Conservation (phyloP, 2,888 invertebrate species). For the Erynnis tages region DNA sequence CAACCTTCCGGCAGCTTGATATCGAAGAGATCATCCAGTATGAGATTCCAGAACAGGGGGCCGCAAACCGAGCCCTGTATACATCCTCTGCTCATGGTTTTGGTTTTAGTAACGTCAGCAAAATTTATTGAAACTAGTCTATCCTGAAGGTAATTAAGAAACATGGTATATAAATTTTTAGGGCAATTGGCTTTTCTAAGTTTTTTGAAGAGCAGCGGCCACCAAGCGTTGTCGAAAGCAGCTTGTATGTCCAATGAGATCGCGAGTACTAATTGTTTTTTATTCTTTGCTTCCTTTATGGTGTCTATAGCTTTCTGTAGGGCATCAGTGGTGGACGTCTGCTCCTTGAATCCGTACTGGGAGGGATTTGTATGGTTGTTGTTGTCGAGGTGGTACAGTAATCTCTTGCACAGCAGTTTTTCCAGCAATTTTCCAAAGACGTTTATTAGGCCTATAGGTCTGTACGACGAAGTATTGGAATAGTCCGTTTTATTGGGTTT, state of each 20-base stretch:
- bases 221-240: not conserved
- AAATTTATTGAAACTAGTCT: not conserved
- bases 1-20: not conserved
- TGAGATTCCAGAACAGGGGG: not conserved
- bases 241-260: not conserved
- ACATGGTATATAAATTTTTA: not conserved
- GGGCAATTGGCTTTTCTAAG: not conserved
- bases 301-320: not conserved
- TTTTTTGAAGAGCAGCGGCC: not conserved
- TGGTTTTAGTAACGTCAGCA: not conserved
- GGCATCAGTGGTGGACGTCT: not conserved
- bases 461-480: too few relatives aligned
- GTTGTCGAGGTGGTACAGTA: too few relatives aligned
- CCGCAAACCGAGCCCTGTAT: constrained; percentile 1
- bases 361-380: too few relatives aligned
- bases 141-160: not conserved
- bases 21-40: not conserved
- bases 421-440: too few relatives aligned
- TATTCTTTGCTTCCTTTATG: not conserved
- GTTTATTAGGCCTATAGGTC: too few relatives aligned
- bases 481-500: too few relatives aligned
- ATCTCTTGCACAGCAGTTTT: too few relatives aligned
- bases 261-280: not conserved
- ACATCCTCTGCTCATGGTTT: not conserved
- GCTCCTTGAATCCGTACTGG: not conserved